Evolutionary conservation across 2,888 invertebrate genomes (phyloP), one percentile per base, ranked within the genome.

Genomic region (Ceraclea dissimilis): DNA sequence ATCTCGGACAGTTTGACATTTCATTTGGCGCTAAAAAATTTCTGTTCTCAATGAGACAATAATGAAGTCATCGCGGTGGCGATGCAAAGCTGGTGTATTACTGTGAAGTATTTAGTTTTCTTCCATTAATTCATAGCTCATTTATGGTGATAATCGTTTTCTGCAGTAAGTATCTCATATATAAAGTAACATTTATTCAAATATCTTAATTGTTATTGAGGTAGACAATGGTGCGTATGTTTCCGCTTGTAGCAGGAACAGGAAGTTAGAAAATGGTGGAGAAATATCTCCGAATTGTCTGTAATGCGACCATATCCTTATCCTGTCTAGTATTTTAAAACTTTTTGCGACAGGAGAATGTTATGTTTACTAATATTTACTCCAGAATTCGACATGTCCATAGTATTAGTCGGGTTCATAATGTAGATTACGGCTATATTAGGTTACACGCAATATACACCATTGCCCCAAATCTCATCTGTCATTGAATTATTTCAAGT

Each of bases 241-340:
- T 26, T 51, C 43, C n/a, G 51, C 51, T 51, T 2, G 21, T 39
- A 20, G 51, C 51, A 39, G 43, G 39, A 39, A 39, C 39, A 39
- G 39, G 39, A 39, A 39, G 39, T 39, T 39, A 39, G 26, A 39
- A 39, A 39, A 39, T 39, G 39, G 39, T 39, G 39, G 39, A 39
- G 2, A n/a, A 16, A 39, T n/a, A 16, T 39, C 13, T 39, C 16
- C 39, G 13, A 8, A 8, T 8, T n/a, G n/a, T 39, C 39, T 39
- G 13, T 39, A n/a, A n/a, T 39, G 13, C 31, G 13, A 16, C 39
- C 39, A 39, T 39, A 39, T 39, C 39, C 39, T 39, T 39, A 39
- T 39, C 39, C 39, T 39, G 39, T 39, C 16, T 39, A 13, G 5
- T 39, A 39, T 39, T 39, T 39, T 39, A 16, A 39, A 39, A 39